A percentile compares a stretch with the other conserved stretches of the same genome.
phyloP scores from a whole-genome alignment of 1,140 invertebrate genomes.

The Pemphigus obesinymphae region DNA sequence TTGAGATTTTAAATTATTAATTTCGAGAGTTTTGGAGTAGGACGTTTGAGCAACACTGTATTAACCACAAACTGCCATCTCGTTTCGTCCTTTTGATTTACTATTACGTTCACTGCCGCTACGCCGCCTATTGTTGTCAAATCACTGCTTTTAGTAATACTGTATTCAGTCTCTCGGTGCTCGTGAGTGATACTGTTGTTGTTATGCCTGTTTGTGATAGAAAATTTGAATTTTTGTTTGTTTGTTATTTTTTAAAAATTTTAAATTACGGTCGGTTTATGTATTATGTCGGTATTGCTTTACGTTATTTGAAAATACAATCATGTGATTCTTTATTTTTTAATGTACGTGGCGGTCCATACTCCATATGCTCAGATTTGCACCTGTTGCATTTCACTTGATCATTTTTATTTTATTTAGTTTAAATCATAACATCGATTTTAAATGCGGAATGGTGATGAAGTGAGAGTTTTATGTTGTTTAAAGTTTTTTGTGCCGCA shows the following conservation, averaged over 20 bases:
- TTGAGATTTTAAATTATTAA: too few species aligned
- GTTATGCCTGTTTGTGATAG: neutral
- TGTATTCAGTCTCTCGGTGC: neutral
- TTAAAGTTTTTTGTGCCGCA: conserved; percentile 36
- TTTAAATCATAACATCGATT: conserved; percentile 1
- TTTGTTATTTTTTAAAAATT: neutral
- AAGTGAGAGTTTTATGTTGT: conserved; percentile 42
- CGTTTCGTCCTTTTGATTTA: conserved; percentile 27
- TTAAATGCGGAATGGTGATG: conserved; percentile 43
- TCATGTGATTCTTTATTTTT: neutral
- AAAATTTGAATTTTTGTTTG: conserved; percentile 11
- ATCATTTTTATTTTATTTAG: neutral
- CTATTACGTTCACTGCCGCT: neutral
- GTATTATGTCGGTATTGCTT: neutral
- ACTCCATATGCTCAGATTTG: conserved; percentile 25
- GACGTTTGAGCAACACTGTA: conserved; percentile 2
- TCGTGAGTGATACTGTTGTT: neutral
- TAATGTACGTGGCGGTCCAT: conserved; percentile 1
- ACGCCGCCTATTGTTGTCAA: conserved; percentile 12
- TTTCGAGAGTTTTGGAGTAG: neutral
- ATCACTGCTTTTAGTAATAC: too few species aligned
- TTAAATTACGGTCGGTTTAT: neutral
- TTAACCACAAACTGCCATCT: conserved; percentile 37
- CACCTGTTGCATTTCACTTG: conserved; percentile 32
- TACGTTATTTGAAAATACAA: neutral